Evolutionary conservation across 2,888 invertebrate species (phyloP).

Genomic region (Julus scandinavius): DNA sequence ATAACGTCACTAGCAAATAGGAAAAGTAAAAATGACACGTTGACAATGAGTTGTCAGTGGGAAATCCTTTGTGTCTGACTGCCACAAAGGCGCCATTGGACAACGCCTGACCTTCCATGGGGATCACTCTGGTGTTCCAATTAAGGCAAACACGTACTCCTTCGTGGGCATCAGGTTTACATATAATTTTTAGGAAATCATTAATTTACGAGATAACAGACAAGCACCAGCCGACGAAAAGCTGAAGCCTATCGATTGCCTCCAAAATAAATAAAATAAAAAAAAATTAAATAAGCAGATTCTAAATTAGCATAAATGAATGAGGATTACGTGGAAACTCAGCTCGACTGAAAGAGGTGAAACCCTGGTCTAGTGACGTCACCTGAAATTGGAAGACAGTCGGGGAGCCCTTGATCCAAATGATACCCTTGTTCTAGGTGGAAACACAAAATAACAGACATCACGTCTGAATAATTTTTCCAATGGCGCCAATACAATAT

Average conservation of each 20-base stretch:
- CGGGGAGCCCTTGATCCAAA: not conserved
- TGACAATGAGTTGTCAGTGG: not conserved
- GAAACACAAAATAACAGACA: not conserved
- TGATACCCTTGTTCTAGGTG: not conserved
- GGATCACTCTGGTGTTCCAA: not conserved
- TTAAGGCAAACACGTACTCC: not conserved
- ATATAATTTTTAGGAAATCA: not conserved
- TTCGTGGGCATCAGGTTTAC: not conserved
- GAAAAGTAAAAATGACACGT: not conserved
- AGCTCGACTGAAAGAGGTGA: not conserved
- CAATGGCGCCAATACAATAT: conserved; percentile 5
- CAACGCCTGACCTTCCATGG: conserved; percentile 9
- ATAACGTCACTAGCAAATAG: not conserved
- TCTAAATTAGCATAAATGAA: not conserved
- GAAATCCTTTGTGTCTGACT: conserved; percentile 5
- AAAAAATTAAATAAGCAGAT: not conserved
- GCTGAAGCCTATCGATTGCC: conserved; percentile 13
- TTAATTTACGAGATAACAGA: not conserved
- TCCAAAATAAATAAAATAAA: not conserved
- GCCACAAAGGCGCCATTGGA: not conserved
- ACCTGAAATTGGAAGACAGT: not conserved
- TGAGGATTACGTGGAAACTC: not conserved
- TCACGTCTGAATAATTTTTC: not conserved
- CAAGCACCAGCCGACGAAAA: not conserved
- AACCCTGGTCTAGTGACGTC: not conserved